Conservation (phyloP, 23 tunicate species). For the Clavelina lepadiformis region DNA sequence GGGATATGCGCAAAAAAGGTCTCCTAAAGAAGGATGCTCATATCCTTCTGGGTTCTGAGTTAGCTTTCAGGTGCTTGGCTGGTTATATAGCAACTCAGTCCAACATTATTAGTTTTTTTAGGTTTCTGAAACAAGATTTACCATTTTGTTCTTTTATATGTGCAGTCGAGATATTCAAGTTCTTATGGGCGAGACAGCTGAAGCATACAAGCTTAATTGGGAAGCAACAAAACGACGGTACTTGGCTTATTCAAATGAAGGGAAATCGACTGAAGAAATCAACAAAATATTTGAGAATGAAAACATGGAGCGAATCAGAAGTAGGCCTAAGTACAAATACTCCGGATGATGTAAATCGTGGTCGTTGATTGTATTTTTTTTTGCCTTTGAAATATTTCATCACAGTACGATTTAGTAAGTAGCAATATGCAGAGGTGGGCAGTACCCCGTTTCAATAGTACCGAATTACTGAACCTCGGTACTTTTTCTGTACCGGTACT, state of each 20-base stretch:
- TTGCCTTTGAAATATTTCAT: too few species aligned
- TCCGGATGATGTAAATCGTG: too few species aligned
- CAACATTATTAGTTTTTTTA: not conserved
- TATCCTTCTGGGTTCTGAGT: slow-evolving; percentile 25
- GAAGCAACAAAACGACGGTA: slow-evolving; percentile 27
- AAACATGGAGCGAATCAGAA: slow-evolving; percentile 41
- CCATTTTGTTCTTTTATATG: not conserved
- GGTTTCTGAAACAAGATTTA: not conserved
- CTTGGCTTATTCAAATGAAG: slow-evolving; percentile 24
- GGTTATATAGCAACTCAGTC: not conserved
- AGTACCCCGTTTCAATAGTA: too few species aligned
- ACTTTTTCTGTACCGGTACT: too few species aligned
- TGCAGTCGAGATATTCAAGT: slow-evolving; percentile 32
- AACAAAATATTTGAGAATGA: slow-evolving; percentile 49
- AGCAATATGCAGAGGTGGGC: too few species aligned
- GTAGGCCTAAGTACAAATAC: slow-evolving; percentile 17
- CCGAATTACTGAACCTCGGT: too few species aligned
- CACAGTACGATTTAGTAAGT: too few species aligned
- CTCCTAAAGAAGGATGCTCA: slow-evolving; percentile 6
- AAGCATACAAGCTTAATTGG: slow-evolving; percentile 43
- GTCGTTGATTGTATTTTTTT: too few species aligned
- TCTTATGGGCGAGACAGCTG: slow-evolving; percentile 65
- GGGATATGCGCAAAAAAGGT: slow-evolving; percentile 28
- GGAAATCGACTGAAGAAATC: slow-evolving; percentile 43
- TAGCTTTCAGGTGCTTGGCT: not conserved